A percentile compares a stretch with the other conserved stretches of the same genome.
Evolutionary conservation across 2,888 invertebrate genomes (phyloP).

Genomic region (Drosophila neotestacea): DNA sequence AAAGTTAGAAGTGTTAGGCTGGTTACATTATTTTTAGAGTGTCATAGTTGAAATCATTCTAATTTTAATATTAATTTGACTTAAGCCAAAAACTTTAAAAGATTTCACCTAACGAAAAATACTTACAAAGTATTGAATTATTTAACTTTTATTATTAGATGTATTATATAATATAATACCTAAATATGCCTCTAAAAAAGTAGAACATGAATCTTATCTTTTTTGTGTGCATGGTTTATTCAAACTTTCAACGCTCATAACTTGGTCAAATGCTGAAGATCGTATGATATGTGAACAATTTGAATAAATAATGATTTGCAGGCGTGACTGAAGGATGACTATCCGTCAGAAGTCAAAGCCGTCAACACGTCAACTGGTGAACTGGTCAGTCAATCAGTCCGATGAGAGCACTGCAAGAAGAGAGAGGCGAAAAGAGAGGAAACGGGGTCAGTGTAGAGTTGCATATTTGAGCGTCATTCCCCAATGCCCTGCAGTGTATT

Average conservation of each 20-base stretch:
- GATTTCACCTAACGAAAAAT: too few species aligned
- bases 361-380: slow-evolving; percentile 8
- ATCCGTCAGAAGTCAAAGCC: slow-evolving; percentile 10
- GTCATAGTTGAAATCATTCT: too few species aligned
- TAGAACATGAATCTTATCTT: too few species aligned
- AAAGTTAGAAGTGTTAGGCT: too few species aligned
- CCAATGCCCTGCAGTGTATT: slow-evolving; percentile 27
- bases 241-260: not conserved
- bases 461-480: slow-evolving; percentile 27
- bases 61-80: too few species aligned
- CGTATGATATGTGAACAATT: slow-evolving; percentile 14
- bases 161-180: too few species aligned
- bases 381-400: slow-evolving; percentile 26
- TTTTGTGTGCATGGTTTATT: not conserved
- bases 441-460: slow-evolving; percentile 7
- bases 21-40: too few species aligned
- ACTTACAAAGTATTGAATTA: too few species aligned
- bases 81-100: too few species aligned
- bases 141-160: too few species aligned
- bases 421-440: not conserved
- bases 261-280: slow-evolving; percentile 13
- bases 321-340: not conserved
- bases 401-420: not conserved
- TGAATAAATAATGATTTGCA: slow-evolving; percentile 16
- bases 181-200: too few species aligned